Evolutionary conservation across 2,113 vertebrate genomes (phyloP), one percentile per base, ranked within the genome.

Genomic region (Stigmatopora argus): DNA sequence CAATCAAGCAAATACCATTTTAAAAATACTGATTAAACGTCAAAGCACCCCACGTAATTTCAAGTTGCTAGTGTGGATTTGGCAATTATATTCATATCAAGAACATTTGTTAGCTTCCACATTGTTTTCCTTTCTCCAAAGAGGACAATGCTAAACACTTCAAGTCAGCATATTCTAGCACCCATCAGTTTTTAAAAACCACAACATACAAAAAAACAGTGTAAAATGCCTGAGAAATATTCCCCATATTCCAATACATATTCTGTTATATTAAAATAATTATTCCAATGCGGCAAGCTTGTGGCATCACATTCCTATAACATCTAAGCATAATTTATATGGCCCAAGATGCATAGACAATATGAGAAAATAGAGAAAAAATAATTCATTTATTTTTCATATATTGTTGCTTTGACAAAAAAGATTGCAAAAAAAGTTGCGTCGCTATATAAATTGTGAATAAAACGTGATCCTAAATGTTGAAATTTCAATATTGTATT

Each of bases 61-160:
- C 31, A 64, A 52, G 67, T 84, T 88, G 79, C 82, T 86, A 82
- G 79, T 78, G 41, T 74, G 55, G 74, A 83, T 77, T 87, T 89
- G 90, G 85, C 86, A 86, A 58, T 35, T 18, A 17, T 13, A 58
- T 35, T 34, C 18, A 18, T 38, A 35, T 8, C 26, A 34, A 56
- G 1, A 31, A 56, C 26, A 56, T 56, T 31, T 31, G 2, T 13
- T 12, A 1, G 13, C 26, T 6, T 31, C 1, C 26, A 5, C 5
- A 13, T 31, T 15, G 49, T 15, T 17, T 17, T 19, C n/a, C 17
- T 51, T 17, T 3, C 26, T 31, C 26, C 47, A 48, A 15, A 31
- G 4, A 26, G 53, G 12, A 14, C 23, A 26, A 23, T 55, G 21
- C 52, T 55, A 23, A 55, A 31, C 51, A 52, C 1, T 14, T 57